Percentiles rank a stretch among this genome's conserved stretches.
Conservation (phyloP, 2,113 vertebrate genomes). For the Elanus axillaris region DNA sequence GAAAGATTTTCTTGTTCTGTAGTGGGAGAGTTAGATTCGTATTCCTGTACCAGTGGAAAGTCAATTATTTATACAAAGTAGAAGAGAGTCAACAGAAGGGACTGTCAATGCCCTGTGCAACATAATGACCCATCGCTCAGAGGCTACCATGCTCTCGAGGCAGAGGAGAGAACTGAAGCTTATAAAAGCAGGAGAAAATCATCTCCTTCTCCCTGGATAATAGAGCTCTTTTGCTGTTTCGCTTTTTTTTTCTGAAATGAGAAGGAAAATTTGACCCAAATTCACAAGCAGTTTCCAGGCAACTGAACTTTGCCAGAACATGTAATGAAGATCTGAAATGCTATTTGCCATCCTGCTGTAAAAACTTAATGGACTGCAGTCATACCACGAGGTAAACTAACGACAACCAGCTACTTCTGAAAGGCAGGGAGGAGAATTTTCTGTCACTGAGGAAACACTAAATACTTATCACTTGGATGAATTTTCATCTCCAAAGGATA, state of each 20-base stretch:
- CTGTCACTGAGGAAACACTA: not conserved
- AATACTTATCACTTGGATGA: not conserved
- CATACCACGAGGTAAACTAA: not conserved
- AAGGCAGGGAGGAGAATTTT: not conserved
- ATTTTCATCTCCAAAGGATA: not conserved
- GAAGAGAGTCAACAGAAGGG: not conserved
- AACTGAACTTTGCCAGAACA: conserved; percentile 31
- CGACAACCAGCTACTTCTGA: not conserved
- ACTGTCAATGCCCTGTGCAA: not conserved
- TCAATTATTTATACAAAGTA: conserved; percentile 32
- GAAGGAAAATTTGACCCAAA: conserved; percentile 54
- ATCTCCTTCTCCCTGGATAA: not conserved
- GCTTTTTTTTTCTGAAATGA: not conserved
- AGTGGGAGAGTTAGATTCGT: not conserved
- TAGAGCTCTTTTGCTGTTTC: not conserved
- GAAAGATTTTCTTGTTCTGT: not conserved
- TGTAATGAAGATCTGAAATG: not conserved
- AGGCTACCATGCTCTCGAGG: not conserved
- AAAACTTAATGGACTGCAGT: not conserved
- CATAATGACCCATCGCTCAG: not conserved
- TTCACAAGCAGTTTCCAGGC: conserved; percentile 37
- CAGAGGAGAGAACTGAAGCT: not conserved
- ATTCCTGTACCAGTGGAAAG: not conserved
- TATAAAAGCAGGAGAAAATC: conserved; percentile 9
- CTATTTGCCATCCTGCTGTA: not conserved